Base-by-base conservation (phyloP, 2,797 vertebrate genomes). In the Bovichtus diacanthus region DNA sequence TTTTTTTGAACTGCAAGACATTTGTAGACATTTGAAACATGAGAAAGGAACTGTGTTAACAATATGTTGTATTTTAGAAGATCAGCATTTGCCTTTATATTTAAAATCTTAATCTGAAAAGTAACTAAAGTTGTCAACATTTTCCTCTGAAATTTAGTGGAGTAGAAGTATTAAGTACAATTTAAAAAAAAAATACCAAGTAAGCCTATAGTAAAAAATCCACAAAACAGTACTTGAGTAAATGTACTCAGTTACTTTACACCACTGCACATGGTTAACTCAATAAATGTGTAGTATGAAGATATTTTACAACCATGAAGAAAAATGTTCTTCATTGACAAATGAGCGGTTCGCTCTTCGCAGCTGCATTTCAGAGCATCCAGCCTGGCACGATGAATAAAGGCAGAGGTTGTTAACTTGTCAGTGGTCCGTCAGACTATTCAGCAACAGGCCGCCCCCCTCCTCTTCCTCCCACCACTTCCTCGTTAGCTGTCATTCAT, bases 401-500 rank as follows among this genome's bases (percentile, higher is more conserved):
- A 87, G 72, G 53, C 8, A 58, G 85, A 9, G 12, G 81, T 84
- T 88, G 88, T 93, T 93, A 93, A 88, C 78, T 77, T 92, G 93
- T 94, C 93, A 94, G 88, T 90, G 77, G 81, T 55, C 64, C 71
- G 62, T 94, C 90, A 90, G 62, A 77, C 79, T 61, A 38, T 47
- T 83, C 66, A 70, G 77, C 84, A 83, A 75, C 81, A 66, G 29
- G 27, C 31, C 12, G 31, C 34, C 19, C 38, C 46, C 47, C 19
- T 36, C 29, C 47, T 78, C 47, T n/a, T 36, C 41, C 50, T 82
- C 58, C 84, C 82, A 84, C 73, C 0, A 72, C 73, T 73, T 80
- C 85, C 83, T 85, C 74, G 53, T 63, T 64, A 60, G 69, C 90
- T 85, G 93, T 95, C 95, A 95, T 91, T 96, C 95, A 93, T 94